A percentile compares a stretch with the other conserved stretches of the same genome.
These are phyloP conservation scores for Autographa pulchrina DNA, from an alignment of 2,888 invertebrate genomes.

Conservation along the genomic window DNA sequence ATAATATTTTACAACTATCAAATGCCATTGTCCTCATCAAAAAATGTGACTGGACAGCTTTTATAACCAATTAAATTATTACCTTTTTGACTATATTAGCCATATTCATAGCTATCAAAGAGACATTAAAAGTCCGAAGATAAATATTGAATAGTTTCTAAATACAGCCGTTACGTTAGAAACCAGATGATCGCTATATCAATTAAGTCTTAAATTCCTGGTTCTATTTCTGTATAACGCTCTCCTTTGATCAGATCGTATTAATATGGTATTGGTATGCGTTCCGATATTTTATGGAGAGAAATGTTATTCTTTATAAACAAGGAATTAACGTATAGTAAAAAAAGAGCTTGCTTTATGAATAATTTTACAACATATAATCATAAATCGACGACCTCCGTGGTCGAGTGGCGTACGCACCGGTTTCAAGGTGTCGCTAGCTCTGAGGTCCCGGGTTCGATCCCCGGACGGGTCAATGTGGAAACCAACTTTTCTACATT, in stretches of 20 bases:
- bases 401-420: no score
- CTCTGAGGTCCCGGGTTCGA: no score
- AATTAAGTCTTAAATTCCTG: conserved; percentile 41
- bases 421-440: no score
- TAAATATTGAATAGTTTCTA: conserved; percentile 21
- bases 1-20: neutral
- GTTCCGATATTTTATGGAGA: neutral
- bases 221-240: conserved; percentile 39
- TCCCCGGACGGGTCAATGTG: no score
- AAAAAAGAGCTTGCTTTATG: no score
- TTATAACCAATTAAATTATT: conserved; percentile 16
- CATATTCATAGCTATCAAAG: conserved; percentile 33
- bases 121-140: conserved; percentile 18
- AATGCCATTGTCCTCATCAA: conserved; percentile 21
- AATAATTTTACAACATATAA: no score
- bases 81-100: conserved; percentile 20
- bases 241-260: conserved; percentile 36
- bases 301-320: conserved; percentile 10
- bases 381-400: no score
- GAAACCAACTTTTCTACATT: no score
- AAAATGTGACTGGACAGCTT: conserved; percentile 14
- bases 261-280: conserved; percentile 16
- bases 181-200: conserved; percentile 39
- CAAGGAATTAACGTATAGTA: neutral
- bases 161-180: conserved; percentile 20